Percentiles rank a stretch among this genome's conserved stretches.
Conservation (phyloP, 2,797 vertebrate genomes). For the Mormyrops attenuatus region DNA sequence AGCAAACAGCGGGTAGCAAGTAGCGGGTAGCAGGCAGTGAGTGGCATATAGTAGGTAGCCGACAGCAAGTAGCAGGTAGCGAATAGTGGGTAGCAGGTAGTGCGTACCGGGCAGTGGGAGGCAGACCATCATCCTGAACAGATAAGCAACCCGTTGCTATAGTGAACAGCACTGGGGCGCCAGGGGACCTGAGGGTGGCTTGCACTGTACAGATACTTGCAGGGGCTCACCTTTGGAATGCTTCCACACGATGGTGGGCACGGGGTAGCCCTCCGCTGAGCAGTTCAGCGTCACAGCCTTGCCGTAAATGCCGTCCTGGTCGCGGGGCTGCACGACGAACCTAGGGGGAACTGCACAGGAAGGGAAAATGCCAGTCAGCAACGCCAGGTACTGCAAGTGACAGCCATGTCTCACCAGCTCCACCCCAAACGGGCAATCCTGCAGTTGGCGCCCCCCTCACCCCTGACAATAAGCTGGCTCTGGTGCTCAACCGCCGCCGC, state of each 20-base stretch:
- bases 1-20: no score
- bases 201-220: background rate
- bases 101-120: background rate
- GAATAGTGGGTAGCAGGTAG: no score
- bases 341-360: conserved; percentile 79
- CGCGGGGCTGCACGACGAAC: conserved; percentile 94
- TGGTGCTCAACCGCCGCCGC: conserved; percentile 90
- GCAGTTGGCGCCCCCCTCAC: conserved; percentile 51
- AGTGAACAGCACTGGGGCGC: background rate
- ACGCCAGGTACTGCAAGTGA: background rate
- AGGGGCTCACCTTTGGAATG: conserved; percentile 87
- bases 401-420: background rate
- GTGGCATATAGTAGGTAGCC: no score
- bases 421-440: background rate
- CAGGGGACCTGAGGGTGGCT: background rate
- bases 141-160: background rate
- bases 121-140: background rate
- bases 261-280: conserved; percentile 94
- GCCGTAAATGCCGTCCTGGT: conserved; percentile 96
- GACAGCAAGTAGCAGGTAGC: no score
- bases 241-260: conserved; percentile 96
- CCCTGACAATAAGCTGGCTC: conserved; percentile 92
- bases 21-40: no score
- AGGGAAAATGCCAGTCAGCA: background rate
- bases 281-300: conserved; percentile 96